Percentiles rank a stretch among this genome's conserved stretches.
These are phyloP conservation scores for Petrolisthes cinctipes DNA, from an alignment of 2,888 invertebrate genomes.

Conservation along the genomic window DNA sequence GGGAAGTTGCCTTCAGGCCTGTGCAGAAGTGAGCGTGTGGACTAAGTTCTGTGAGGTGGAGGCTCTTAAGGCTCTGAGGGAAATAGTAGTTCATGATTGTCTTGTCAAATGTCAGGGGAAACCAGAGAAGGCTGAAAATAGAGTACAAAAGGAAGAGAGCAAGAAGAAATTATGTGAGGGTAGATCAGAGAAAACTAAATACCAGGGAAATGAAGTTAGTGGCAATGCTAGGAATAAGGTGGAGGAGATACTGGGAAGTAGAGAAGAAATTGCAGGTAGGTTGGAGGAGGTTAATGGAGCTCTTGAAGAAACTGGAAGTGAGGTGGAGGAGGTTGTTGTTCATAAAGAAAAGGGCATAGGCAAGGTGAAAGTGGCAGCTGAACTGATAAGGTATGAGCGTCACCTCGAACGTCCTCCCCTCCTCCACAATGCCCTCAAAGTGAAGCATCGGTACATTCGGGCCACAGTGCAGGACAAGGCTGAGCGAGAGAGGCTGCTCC, in stretches of 20 bases:
- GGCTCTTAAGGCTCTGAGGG: conserved; percentile 75
- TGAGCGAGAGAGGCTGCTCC: conserved; percentile 26
- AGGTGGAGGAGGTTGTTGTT: neutral
- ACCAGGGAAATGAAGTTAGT: neutral
- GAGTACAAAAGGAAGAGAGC: neutral
- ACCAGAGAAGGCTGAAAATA: neutral
- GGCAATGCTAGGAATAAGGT: neutral
- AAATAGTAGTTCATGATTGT: neutral
- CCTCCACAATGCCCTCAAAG: conserved; percentile 87
- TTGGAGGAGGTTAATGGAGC: neutral
- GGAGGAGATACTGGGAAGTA: conserved; percentile 44
- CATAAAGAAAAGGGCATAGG: neutral
- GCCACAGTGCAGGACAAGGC: conserved; percentile 38
- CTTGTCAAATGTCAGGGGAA: neutral
- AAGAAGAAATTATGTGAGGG: conserved; percentile 69
- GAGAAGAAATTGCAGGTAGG: neutral
- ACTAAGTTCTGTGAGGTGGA: conserved; percentile 92
- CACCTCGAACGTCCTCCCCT: conserved; percentile 86
- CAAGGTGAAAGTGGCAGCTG: conserved; percentile 67
- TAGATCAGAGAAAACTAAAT: conserved; percentile 34
- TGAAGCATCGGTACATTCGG: conserved; percentile 72
- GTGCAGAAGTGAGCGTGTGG: conserved; percentile 88
- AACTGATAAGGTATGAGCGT: conserved; percentile 83
- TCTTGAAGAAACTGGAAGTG: neutral
- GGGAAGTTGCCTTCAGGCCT: conserved; percentile 82